Base-by-base conservation (phyloP, 2,113 vertebrate species). In the Bubo bubo region DNA sequence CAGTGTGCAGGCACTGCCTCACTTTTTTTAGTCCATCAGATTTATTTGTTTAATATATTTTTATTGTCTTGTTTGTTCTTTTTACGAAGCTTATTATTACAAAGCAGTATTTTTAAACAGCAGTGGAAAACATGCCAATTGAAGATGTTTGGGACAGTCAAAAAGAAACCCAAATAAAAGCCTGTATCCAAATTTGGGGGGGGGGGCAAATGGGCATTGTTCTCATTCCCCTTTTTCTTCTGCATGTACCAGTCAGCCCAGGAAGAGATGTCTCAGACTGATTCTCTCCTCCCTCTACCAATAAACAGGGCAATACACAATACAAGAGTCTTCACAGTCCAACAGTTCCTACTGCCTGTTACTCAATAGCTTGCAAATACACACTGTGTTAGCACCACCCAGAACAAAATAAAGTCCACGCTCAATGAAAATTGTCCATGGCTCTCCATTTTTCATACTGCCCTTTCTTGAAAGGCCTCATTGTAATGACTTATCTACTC, bases 361-460 rank as follows among this genome's bases (percentile, higher is more conserved):
- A 68, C 79, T 88, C 96, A 93, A n/a, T 37, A 85, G 62, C 55
- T 74, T 81, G n/a, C 56, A 73, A 87, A 43, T 52, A 43, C 43
- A 56, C 21, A 27, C 26, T 74, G 19, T 45, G 58, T 52, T 64
- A 75, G 30, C 60, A 94, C 92, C 86, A 82, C 39, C 27, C 93
- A 63, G 32, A 67, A 92, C 16, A 62, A 96, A 96, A 88, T 75
- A 81, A 96, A 98, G 90, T 72, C 88, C 10, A 5, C 58, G 9
- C 34, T 79, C 91, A 53, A 58, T 49, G 28, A 30, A 70, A 63
- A 64, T 53, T 64, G 50, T 49, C 62, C 37, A 2, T 16, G 22
- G n/a, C 35, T 88, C 88, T 95, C 90, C 95, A 86, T 83, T 93
- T 91, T 84, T 92, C 52, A 35, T 39, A 16, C 58, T 64, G 17